Conservation (phyloP, 1,140 invertebrate genomes). For the Triops longicaudatus region DNA sequence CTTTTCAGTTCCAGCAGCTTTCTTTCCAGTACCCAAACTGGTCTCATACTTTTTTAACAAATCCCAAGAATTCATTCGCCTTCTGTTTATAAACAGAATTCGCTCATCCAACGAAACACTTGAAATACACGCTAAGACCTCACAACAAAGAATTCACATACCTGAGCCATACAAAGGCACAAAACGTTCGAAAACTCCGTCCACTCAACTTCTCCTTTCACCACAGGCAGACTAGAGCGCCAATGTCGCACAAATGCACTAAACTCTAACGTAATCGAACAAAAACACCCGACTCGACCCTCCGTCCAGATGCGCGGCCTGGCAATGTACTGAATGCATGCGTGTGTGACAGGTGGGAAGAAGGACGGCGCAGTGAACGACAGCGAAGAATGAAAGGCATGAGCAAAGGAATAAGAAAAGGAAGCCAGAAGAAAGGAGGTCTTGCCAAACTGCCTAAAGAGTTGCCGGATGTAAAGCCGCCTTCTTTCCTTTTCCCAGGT, state of each 20-base stretch:
- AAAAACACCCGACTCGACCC: neutral
- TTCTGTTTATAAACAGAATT: neutral
- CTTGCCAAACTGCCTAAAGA: neutral
- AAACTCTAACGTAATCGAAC: no score
- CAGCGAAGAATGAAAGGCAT: no score
- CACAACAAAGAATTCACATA: neutral
- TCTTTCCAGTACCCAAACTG: no score
- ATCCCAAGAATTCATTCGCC: neutral
- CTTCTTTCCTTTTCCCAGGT: neutral
- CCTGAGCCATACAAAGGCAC: neutral
- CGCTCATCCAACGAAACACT: neutral
- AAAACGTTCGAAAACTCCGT: neutral
- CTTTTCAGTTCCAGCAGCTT: neutral
- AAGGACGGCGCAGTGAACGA: no score
- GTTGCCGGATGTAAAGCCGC: constrained; percentile 3
- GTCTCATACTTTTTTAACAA: neutral
- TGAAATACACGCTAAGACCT: neutral
- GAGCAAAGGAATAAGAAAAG: no score
- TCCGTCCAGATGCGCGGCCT: neutral
- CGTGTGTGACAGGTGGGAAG: neutral
- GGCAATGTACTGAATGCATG: neutral
- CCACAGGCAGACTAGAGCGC: neutral
- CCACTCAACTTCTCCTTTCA: no score
- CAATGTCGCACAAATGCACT: no score
- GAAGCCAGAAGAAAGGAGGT: neutral